These are phyloP conservation scores for Mormyrops attenuatus DNA, from an alignment of 2,797 vertebrate species.

Conservation along the genomic window DNA sequence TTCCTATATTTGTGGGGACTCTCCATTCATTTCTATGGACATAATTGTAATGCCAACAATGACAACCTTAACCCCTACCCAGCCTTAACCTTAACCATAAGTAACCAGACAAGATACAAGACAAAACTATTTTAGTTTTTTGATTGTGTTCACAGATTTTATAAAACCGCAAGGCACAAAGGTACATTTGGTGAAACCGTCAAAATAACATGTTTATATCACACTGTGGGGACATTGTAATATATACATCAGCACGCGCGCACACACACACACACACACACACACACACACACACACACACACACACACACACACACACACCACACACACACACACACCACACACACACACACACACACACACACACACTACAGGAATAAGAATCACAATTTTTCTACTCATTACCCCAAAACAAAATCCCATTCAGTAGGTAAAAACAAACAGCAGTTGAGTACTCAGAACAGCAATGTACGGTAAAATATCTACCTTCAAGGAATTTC, in stretches of 20 bases:
- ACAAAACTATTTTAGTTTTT: too few species aligned
- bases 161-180: not conserved
- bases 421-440: not conserved
- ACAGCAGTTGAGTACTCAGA: not conserved
- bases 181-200: not conserved
- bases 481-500: slow-evolving; percentile 82
- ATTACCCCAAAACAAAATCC: not conserved
- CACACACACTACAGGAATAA: not conserved
- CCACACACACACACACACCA: not conserved
- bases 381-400: not conserved
- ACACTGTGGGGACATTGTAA: not conserved
- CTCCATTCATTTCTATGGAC: too few species aligned
- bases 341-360: not conserved
- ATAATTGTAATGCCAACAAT: too few species aligned
- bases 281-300: not conserved
- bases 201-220: not conserved
- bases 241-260: not conserved
- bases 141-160: too few species aligned
- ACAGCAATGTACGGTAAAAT: not conserved
- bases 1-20: too few species aligned
- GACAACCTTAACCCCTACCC: not conserved
- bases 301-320: not conserved
- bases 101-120: too few species aligned
- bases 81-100: not conserved
- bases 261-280: not conserved